Evolutionary conservation across 2,797 vertebrate species (phyloP).

Genomic region (Chromobotia macracanthus): DNA sequence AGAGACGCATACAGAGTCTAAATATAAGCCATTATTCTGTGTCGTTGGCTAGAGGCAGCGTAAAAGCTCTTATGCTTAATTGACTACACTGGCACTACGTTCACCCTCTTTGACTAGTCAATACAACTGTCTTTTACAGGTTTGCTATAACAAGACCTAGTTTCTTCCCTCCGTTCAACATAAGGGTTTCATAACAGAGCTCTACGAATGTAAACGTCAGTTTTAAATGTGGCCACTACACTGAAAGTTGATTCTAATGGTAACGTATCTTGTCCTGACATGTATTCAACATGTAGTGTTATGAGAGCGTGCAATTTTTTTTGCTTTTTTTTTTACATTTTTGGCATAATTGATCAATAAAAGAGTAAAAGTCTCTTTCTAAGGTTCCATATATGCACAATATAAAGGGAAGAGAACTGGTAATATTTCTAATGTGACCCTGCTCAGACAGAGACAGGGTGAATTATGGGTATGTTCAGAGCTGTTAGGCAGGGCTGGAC

Average conservation of each 20-base stretch:
- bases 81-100: constrained; percentile 25
- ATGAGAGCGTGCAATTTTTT: neutral
- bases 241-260: too few relatives aligned
- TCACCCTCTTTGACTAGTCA: constrained; percentile 23
- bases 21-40: constrained; percentile 46
- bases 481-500: constrained; percentile 88
- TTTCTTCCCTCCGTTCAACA: constrained; percentile 24
- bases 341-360: neutral
- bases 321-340: neutral
- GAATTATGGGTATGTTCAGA: neutral
- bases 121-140: constrained; percentile 23
- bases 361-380: neutral
- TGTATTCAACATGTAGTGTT: constrained; percentile 21
- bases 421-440: constrained; percentile 4
- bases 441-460: neutral
- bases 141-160: constrained; percentile 18
- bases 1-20: constrained; percentile 14
- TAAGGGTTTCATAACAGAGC: constrained; percentile 36
- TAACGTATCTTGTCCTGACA: neutral
- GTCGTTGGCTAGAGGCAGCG: constrained; percentile 32
- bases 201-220: neutral
- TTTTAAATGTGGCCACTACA: neutral
- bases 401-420: constrained; percentile 18
- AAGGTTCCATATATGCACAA: constrained; percentile 3
- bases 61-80: constrained; percentile 38